A percentile compares a stretch with the other conserved stretches of the same genome.
These are phyloP conservation scores for Mus pahari DNA, from an alignment of 2,113 vertebrate genomes.

Conservation along the genomic window DNA sequence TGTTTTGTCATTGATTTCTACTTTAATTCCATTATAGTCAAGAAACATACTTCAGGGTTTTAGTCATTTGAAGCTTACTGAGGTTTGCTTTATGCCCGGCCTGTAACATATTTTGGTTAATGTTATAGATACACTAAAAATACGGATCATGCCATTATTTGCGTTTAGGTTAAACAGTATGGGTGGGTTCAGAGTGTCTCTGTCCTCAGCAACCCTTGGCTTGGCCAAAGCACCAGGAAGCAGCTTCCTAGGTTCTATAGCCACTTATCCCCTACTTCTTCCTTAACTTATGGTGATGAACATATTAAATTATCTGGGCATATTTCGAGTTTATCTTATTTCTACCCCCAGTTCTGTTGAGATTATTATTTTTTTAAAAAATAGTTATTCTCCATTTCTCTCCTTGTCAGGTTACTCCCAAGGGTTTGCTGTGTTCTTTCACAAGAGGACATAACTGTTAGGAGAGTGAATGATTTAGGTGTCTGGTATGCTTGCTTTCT, in stretches of 20 bases:
- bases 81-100: neutral
- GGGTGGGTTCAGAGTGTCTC: slow-evolving; percentile 9
- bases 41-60: slow-evolving; percentile 28
- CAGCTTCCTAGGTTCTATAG: neutral
- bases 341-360: neutral
- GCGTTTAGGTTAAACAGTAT: neutral
- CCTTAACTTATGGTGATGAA: neutral
- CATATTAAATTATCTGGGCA: neutral
- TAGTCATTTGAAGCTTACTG: slow-evolving; percentile 3
- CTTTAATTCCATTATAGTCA: slow-evolving; percentile 47
- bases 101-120: neutral
- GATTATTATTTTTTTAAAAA: neutral
- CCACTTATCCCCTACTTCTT: neutral
- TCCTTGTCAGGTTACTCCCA: neutral
- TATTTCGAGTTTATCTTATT: neutral
- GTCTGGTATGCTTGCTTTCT: neutral
- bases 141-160: neutral
- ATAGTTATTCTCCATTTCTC: neutral
- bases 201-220: neutral
- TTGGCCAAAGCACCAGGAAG: neutral
- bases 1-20: slow-evolving; percentile 19
- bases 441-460: neutral
- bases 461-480: neutral
- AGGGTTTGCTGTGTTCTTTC: neutral
- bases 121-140: neutral